Conservation (phyloP, 2,113 vertebrate species). For the Otis tarda region DNA sequence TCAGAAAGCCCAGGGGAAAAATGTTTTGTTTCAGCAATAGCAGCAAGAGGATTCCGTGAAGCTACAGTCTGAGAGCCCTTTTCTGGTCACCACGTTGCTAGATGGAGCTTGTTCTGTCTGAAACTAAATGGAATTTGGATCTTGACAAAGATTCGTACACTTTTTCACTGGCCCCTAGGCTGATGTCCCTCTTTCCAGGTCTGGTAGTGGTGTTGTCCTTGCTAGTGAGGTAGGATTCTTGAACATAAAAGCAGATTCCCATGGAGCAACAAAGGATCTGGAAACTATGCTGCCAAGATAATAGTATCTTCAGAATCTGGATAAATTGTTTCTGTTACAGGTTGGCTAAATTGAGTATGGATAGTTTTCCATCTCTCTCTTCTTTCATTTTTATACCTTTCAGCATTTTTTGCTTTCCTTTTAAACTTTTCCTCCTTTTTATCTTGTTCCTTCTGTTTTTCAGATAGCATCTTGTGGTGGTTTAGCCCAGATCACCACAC, state of each 20-base stretch:
- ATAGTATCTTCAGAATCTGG: background rate
- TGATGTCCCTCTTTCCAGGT: background rate
- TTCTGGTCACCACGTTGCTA: background rate
- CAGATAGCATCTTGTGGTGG: background rate
- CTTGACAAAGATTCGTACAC: background rate
- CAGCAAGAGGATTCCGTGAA: background rate
- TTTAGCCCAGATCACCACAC: too few species aligned
- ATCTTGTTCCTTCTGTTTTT: background rate
- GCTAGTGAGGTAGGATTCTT: background rate
- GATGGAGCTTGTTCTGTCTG: background rate
- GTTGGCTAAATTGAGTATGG: background rate
- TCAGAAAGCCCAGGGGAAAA: background rate
- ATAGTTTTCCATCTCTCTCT: background rate
- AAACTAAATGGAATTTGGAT: background rate
- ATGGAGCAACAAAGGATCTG: background rate
- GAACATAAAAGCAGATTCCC: background rate
- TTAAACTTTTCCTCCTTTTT: background rate
- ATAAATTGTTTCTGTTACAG: background rate
- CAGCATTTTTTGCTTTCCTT: background rate
- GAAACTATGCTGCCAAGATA: background rate
- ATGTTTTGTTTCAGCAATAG: background rate
- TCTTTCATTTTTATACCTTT: background rate
- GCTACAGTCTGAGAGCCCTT: background rate
- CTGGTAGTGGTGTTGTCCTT: background rate
- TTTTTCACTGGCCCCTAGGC: background rate